Evolutionary conservation across 2,797 vertebrate genomes (phyloP).

Genomic region (Hemibagrus guttatus): DNA sequence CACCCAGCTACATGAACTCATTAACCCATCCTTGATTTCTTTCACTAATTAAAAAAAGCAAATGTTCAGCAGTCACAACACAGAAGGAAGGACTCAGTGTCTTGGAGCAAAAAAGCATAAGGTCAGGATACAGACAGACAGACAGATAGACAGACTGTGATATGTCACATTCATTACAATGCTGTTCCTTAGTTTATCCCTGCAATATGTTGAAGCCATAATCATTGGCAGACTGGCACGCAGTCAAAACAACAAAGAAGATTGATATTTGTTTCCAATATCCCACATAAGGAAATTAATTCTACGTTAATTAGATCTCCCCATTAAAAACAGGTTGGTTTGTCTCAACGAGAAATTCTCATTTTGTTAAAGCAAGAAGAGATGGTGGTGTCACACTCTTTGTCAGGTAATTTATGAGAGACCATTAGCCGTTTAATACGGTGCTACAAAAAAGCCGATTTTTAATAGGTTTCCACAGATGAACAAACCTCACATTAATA

Average conservation of each 20-base stretch:
- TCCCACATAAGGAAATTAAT: slow-evolving; percentile 73
- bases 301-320: slow-evolving; percentile 72
- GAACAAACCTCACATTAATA: slow-evolving; percentile 76
- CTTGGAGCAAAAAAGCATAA: slow-evolving; percentile 31
- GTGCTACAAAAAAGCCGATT: slow-evolving; percentile 57
- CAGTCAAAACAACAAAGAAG: slow-evolving; percentile 58
- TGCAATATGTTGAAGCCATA: slow-evolving; percentile 53
- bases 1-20: slow-evolving; percentile 66
- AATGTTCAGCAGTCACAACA: slow-evolving; percentile 47
- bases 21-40: slow-evolving; percentile 71
- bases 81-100: slow-evolving; percentile 38
- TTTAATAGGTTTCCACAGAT: slow-evolving; percentile 72
- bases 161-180: not conserved
- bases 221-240: slow-evolving; percentile 58
- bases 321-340: slow-evolving; percentile 67
- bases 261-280: slow-evolving; percentile 71
- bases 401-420: slow-evolving; percentile 79
- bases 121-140: slow-evolving; percentile 28
- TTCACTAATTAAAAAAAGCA: slow-evolving; percentile 67
- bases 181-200: slow-evolving; percentile 30
- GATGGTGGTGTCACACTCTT: slow-evolving; percentile 69
- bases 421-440: slow-evolving; percentile 76
- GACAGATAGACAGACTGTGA: slow-evolving; percentile 6
- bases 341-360: slow-evolving; percentile 70
- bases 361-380: slow-evolving; percentile 62